Percentiles rank a stretch among this genome's conserved stretches.
phyloP scores from a whole-genome alignment of 2,888 invertebrate genomes.

The Phalangium opilio region DNA sequence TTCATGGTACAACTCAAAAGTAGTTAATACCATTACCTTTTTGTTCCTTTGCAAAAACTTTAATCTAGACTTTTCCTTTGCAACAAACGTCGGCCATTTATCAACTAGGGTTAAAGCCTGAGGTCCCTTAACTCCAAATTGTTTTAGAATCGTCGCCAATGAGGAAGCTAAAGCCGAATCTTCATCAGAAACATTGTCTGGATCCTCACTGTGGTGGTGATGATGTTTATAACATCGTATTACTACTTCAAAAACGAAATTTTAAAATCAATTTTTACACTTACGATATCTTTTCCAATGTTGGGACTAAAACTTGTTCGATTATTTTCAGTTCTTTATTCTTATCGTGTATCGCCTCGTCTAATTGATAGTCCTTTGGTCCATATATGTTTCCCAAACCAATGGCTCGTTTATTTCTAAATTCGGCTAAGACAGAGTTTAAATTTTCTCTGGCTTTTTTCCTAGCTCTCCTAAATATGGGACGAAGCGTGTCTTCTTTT shows the following conservation, averaged over 20 bases:
- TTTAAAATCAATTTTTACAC: slow-evolving; percentile 5
- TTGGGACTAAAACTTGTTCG: slow-evolving; percentile 54
- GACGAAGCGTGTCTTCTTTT: slow-evolving; percentile 73
- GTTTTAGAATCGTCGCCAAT: slow-evolving; percentile 62
- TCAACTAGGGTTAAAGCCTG: slow-evolving; percentile 46
- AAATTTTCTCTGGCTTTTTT: slow-evolving; percentile 66
- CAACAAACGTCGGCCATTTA: slow-evolving; percentile 65
- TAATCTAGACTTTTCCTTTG: slow-evolving; percentile 55
- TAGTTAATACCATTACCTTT: slow-evolving; percentile 36
- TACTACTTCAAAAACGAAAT: not conserved
- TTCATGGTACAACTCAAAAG: not conserved
- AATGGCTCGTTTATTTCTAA: slow-evolving; percentile 72
- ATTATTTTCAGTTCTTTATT: slow-evolving; percentile 56
- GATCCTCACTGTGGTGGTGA: slow-evolving; percentile 40
- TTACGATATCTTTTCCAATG: slow-evolving; percentile 39
- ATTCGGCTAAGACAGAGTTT: slow-evolving; percentile 60
- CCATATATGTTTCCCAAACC: slow-evolving; percentile 82
- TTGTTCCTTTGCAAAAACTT: slow-evolving; percentile 36
- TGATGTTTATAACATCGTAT: not conserved
- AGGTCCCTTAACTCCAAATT: slow-evolving; percentile 50
- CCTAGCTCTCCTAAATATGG: slow-evolving; percentile 73
- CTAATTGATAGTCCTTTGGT: slow-evolving; percentile 59
- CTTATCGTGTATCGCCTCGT: slow-evolving; percentile 64
- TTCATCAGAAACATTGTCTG: slow-evolving; percentile 47
- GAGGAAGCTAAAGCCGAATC: slow-evolving; percentile 58